Conservation (phyloP, 2,888 invertebrate species). For the Volucella inflata region DNA sequence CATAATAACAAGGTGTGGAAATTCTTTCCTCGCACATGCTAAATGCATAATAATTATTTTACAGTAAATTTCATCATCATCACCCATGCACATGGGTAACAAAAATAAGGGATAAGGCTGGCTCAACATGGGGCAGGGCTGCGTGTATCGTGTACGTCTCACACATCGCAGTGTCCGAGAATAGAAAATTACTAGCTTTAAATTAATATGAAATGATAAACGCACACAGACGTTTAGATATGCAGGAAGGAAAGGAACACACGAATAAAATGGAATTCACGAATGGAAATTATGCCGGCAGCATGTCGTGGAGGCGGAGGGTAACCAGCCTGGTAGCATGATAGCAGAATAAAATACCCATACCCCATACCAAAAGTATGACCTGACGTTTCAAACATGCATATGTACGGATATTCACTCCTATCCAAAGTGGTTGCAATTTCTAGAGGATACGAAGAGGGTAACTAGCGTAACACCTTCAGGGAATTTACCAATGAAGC, state of each 20-base stretch:
- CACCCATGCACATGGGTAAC: constrained; percentile 28
- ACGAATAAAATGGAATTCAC: constrained; percentile 16
- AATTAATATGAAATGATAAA: constrained; percentile 67
- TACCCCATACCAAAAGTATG: constrained; percentile 27
- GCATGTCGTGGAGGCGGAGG: constrained; percentile 2
- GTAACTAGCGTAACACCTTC: constrained; percentile 54
- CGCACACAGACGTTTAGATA: constrained; percentile 65
- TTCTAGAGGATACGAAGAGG: constrained; percentile 34
- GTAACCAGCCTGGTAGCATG: constrained; percentile 14
- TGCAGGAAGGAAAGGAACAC: constrained; percentile 40
- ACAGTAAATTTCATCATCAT: constrained; percentile 65
- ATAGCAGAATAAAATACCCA: background rate
- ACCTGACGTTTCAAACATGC: background rate
- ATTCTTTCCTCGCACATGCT: constrained; percentile 47
- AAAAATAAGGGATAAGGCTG: background rate
- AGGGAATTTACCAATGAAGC: constrained; percentile 62
- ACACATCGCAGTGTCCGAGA: constrained; percentile 65
- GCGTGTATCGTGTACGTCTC: constrained; percentile 70
- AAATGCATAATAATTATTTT: constrained; percentile 71
- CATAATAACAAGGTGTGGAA: constrained; percentile 74
- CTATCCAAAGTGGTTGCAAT: constrained; percentile 17
- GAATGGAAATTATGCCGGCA: constrained; percentile 43
- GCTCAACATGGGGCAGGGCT: constrained; percentile 8
- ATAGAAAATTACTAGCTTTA: constrained; percentile 71
- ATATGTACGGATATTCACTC: too few relatives aligned